These are phyloP conservation scores for Calephelis nemesis DNA, from an alignment of 1,140 invertebrate genomes.

Conservation along the genomic window DNA sequence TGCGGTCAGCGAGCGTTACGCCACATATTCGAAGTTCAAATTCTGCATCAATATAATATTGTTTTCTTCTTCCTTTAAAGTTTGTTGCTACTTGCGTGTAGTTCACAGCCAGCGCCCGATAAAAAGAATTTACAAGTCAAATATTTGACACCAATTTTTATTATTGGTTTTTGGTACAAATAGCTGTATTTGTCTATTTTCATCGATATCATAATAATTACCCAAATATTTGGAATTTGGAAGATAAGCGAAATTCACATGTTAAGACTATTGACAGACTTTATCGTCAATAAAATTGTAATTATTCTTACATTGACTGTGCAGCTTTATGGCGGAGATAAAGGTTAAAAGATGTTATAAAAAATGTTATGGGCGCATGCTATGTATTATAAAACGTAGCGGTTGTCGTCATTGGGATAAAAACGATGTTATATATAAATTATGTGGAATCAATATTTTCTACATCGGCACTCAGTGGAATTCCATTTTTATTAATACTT, in stretches of 20 bases:
- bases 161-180: neutral
- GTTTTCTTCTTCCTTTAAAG: no score
- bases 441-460: no score
- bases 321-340: neutral
- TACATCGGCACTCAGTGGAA: no score
- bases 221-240: conserved; percentile 2
- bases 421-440: neutral
- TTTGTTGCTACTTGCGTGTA: no score
- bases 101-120: no score
- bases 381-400: neutral
- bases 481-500: no score
- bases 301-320: conserved; percentile 5
- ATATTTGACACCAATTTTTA: neutral
- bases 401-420: neutral
- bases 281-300: conserved; percentile 10
- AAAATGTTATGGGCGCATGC: conserved; percentile 2
- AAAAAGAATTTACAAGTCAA: no score
- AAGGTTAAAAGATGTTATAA: conserved; percentile 1
- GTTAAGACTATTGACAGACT: conserved; percentile 1
- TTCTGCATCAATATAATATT: no score
- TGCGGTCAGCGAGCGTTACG: no score
- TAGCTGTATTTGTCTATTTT: neutral
- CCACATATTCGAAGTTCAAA: no score
- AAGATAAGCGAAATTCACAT: conserved; percentile 1
- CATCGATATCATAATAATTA: neutral